Conservation (phyloP, 2,113 vertebrate genomes). For the Amphiprion ocellaris region DNA sequence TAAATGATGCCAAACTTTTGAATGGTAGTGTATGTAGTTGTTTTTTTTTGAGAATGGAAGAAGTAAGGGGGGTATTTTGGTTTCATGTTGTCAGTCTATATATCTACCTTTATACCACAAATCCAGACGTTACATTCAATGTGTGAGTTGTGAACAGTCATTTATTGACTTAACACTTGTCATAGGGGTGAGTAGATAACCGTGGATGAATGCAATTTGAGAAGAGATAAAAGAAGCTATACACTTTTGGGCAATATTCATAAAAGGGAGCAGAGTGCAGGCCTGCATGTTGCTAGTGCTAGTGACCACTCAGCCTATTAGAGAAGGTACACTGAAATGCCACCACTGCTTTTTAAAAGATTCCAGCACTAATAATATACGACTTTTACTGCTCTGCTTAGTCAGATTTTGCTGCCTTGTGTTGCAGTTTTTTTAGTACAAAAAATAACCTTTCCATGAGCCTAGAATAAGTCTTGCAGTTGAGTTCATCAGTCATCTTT, state of each 20-base stretch:
- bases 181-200: constrained; percentile 6
- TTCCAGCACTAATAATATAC: constrained; percentile 1
- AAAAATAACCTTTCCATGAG: not conserved
- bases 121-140: constrained; percentile 39
- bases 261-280: constrained; percentile 34
- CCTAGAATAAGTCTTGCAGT: not conserved
- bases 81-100: constrained; percentile 22
- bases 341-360: not conserved
- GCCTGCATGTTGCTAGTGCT: constrained; percentile 37
- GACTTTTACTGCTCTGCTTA: not conserved
- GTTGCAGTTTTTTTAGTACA: too few species aligned
- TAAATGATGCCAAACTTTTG: too few species aligned
- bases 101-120: constrained; percentile 20
- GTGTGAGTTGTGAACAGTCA: constrained; percentile 39
- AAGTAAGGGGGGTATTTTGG: constrained; percentile 24
- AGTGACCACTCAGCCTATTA: constrained; percentile 26
- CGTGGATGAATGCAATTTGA: constrained; percentile 38
- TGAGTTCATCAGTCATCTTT: not conserved
- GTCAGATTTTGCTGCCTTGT: not conserved
- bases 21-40: too few species aligned
- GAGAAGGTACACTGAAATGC: constrained; percentile 4
- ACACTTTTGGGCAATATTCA: constrained; percentile 37
- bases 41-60: not conserved
- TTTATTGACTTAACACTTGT: constrained; percentile 20
- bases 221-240: constrained; percentile 28